Conservation (phyloP, 2,113 vertebrate genomes). For the Corythaeola cristata region DNA sequence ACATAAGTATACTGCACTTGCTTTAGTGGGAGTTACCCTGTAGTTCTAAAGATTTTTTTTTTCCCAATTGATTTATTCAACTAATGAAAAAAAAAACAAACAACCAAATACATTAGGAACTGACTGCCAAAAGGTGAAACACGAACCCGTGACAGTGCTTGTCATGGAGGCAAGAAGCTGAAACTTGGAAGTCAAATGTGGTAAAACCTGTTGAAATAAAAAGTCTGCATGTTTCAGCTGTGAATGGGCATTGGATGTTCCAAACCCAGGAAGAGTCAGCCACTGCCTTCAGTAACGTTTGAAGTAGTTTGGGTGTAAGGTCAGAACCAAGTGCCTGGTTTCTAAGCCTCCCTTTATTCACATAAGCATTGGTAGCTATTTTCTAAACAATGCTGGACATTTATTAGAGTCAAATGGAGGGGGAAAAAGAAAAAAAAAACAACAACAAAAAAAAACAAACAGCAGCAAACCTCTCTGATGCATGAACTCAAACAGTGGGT, state of each 20-base stretch:
- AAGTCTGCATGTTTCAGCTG: background rate
- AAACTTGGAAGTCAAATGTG: background rate
- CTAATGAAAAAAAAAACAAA: background rate
- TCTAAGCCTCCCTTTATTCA: background rate
- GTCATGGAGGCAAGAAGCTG: background rate
- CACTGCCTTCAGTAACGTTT: no score
- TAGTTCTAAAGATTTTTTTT: background rate
- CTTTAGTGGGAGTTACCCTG: background rate
- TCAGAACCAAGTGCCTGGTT: background rate
- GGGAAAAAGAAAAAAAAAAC: background rate
- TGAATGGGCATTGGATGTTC: background rate
- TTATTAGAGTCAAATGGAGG: background rate
- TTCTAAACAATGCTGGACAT: background rate
- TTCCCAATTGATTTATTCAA: background rate
- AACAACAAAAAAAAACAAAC: background rate
- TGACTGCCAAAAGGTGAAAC: background rate
- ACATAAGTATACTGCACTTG: background rate
- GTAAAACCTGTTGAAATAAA: background rate
- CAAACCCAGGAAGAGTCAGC: background rate
- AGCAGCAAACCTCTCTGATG: background rate
- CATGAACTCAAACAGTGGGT: background rate
- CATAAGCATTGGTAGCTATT: background rate
- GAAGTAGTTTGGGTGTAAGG: background rate
- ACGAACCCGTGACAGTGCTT: background rate
- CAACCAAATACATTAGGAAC: background rate